Conservation (phyloP, 2,797 vertebrate genomes). For the Acomys russatus region DNA sequence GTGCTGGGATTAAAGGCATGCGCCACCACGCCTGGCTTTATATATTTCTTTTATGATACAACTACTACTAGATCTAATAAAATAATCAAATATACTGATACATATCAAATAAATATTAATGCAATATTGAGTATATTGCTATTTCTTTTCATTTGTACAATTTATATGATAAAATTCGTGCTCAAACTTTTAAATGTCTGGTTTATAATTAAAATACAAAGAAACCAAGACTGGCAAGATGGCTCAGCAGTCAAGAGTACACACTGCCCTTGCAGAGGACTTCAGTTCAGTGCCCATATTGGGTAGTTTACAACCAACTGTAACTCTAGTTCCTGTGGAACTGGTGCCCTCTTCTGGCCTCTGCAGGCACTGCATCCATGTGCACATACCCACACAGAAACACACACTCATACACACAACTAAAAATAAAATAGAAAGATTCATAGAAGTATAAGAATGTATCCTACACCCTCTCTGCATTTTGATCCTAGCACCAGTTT, state of each 20-base stretch:
- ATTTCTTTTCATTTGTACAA: constrained; percentile 63
- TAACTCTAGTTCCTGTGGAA: neutral
- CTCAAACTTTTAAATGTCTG: constrained; percentile 51
- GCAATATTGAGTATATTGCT: constrained; percentile 1
- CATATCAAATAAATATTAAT: neutral
- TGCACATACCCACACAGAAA: neutral
- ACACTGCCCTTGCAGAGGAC: neutral
- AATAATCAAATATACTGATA: constrained; percentile 68
- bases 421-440: neutral
- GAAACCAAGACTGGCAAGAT: neutral
- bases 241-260: neutral
- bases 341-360: neutral
- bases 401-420: neutral
- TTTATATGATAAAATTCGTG: constrained; percentile 68
- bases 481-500: neutral
- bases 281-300: neutral
- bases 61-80: constrained; percentile 65
- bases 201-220: constrained; percentile 17
- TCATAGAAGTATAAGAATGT: neutral
- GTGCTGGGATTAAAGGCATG: no score
- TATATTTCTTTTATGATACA: neutral
- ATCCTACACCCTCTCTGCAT: neutral
- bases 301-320: neutral
- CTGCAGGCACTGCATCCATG: neutral
- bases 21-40: no score